Evolutionary conservation across 37 sponge, comb jelly and placozoan genomes (phyloP), one percentile per base, ranked within the genome.

Genomic region (Spongilla lacustris): DNA sequence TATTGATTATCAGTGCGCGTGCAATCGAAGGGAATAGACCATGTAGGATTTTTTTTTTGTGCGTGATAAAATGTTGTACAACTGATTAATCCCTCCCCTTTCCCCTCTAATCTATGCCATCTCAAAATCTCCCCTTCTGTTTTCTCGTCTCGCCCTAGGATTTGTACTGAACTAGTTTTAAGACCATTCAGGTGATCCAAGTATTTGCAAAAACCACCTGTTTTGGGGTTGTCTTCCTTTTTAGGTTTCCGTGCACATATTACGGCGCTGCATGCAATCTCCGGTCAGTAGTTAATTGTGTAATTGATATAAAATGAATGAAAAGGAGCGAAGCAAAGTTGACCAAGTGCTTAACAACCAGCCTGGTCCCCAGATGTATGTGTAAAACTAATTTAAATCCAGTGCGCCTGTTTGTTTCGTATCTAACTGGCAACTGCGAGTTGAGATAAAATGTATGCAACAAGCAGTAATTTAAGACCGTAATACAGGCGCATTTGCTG

Each of bases 11-110:
- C 58, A 58, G 58, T 58, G 58, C 58, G 58, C 11, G 58, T 58
- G 58, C 58, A 58, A 58, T 58, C 58, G 58, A 58, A 58, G 58
- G 58, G 58, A 58, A 58, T 58, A 58, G 58, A 58, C 58, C 58
- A 58, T 58, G 58, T 58, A 17, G 14, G 58, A 58, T 58, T 58
- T 58, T 58, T 58, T 58, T 58, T 58, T 58, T 58, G 58, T 58
- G 58, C 58, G 58, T 58, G 58, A 58, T 58, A 58, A 58, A 58
- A 58, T 58, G 58, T 58, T 58, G 14, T 58, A 58, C 58, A 13
- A 8, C 4, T 17, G 58, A 58, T 17, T 58, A 58, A 58, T 58
- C 58, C 58, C 58, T 58, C 58, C 21, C 58, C 58, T 58, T 58
- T 58, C 58, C 58, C 58, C 58, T 58, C 58, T 58, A 58, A 58